phyloP scores from a whole-genome alignment of 2,113 vertebrate genomes.

The Ameiurus melas region DNA sequence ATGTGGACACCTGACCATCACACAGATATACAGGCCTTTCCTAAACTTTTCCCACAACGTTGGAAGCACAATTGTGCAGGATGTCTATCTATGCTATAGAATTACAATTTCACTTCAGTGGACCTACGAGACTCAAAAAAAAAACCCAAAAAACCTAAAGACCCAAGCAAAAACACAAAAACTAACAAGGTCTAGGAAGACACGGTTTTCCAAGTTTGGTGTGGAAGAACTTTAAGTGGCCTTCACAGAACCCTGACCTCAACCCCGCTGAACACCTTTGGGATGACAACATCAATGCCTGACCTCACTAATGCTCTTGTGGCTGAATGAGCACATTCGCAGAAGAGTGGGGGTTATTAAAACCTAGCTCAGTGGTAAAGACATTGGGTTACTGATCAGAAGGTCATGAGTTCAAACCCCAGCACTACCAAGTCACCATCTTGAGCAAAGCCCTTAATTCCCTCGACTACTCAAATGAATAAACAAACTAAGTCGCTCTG shows the following conservation, averaged over 20 bases:
- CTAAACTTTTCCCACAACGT: background rate
- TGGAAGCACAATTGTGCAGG: background rate
- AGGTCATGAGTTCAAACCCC: too few species aligned
- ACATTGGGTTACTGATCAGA: too few species aligned
- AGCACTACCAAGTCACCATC: too few species aligned
- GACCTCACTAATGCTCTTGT: background rate
- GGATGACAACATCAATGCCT: background rate
- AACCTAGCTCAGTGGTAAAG: too few species aligned
- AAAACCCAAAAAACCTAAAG: too few species aligned
- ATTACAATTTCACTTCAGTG: background rate
- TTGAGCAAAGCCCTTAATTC: too few species aligned
- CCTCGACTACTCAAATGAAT: too few species aligned
- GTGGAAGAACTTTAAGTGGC: background rate
- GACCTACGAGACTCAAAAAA: background rate
- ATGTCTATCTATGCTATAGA: background rate
- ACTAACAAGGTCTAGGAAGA: background rate
- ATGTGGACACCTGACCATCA: background rate
- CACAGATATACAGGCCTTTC: background rate
- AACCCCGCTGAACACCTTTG: background rate
- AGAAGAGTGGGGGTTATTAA: too few species aligned
- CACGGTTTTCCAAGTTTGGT: background rate
- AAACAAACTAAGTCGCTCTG: too few species aligned
- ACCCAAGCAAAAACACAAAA: too few species aligned
- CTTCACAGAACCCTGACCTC: background rate
- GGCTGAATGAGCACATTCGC: too few species aligned